Base-by-base conservation (phyloP, 2,797 vertebrate species). In the Neosilurus mollespiculum region DNA sequence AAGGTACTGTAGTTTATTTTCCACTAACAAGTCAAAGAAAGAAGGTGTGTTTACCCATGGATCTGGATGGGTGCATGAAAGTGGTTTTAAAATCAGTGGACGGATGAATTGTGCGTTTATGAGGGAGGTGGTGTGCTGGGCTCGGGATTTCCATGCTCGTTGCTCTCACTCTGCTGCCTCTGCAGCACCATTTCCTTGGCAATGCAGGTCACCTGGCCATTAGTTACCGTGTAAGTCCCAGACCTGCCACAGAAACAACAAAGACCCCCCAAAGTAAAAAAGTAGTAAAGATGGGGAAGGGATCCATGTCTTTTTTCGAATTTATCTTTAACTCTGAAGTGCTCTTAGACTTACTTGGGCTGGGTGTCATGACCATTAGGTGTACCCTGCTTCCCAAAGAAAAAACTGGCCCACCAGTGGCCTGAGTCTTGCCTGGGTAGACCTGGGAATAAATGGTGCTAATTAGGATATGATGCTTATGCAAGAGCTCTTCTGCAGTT, bases 321-420 rank as follows among this genome's bases (percentile, higher is more conserved):
- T 26, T 6, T 49, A 64, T 53, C 1, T 66, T 70, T 67, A 7
- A 54, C 10, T 30, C n/a, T n/a, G 5, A 1, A 64, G 54, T 79
- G 30, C n/a, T 80, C 53, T 16, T 34, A 49, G 34, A 91, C 97
- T 96, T 90, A 98, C 97, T 94, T 96, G 88, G 95, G 94, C 0
- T 93, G 93, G 81, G 91, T 92, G 85, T 98, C 97, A 0, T 93
- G 88, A 82, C 96, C 94, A 0, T 93, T 95, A 53, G 93, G 94
- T 93, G 95, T 90, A 76, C 91, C 88, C 0, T 91, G 89, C 90
- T 97, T 99, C 43, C 95, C 95, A 0, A 97, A 98, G 92, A 98
- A 99, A 92, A 98, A 97, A 70, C 96, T 96, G 78, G 96, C 94
- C 97, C 97, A 98, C 97, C 98, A 98, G 91, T 97, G 96, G 0